Evolutionary conservation across 2,113 vertebrate species (phyloP), one percentile per base, ranked within the genome.

Genomic region (Ceyx cyanopectus): DNA sequence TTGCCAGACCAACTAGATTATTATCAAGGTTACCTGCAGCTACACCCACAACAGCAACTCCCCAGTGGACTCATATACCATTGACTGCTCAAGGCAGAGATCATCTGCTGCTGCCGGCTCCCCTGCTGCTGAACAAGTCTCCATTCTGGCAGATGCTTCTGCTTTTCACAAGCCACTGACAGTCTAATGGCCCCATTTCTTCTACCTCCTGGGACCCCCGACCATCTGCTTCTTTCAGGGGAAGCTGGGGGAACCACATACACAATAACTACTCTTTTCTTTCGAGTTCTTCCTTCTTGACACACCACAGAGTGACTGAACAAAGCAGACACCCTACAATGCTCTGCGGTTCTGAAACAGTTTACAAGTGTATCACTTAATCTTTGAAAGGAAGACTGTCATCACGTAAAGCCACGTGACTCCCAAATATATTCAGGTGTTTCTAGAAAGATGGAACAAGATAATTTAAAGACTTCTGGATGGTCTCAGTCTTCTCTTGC

Each of bases 211-310:
- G 85, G 86, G 95, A 97, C 73, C 81, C 83, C 77, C 74, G 46
- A 91, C 91, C 90, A 94, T 92, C 89, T 94, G 96, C 91, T 96
- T 83, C 94, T 92, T 92, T 68, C 86, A 91, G 67, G 54, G 82
- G 40, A 81, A 95, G 86, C 56, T 75, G 73, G 51, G 57, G 67
- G 94, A 94, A 91, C 43, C 85, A 84, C 81, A 68, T 22, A 74
- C 54, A 89, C 45, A 85, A 60, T 51, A 81, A 79, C 72, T 45
- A 68, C 88, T 56, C 61, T 82, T 76, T 73, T 89, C 19, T 50
- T 81, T 53, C 0, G 1, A 85, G 72, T 68, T 90, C 41, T 73
- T 62, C 48, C 68, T 77, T 67, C 92, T 87, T 56, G 48, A 81
- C 61, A 43, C 24, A 65, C 12, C 54, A 81, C 41, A 70, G 61